phyloP scores from a whole-genome alignment of 2,888 invertebrate genomes.

The Laothoe populi region DNA sequence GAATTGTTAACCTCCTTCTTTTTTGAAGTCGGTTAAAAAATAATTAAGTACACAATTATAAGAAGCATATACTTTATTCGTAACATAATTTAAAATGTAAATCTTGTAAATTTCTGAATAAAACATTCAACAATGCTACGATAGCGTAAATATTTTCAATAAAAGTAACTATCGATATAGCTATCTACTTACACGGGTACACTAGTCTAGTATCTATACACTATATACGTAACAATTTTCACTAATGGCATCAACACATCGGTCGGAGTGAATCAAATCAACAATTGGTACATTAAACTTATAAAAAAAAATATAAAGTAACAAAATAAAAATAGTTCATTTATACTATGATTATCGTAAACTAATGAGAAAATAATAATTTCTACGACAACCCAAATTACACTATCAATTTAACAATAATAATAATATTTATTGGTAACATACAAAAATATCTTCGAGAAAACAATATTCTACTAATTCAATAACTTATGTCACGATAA shows the following conservation, averaged over 20 bases:
- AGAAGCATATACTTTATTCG: slow-evolving; percentile 75
- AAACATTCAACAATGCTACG: slow-evolving; percentile 74
- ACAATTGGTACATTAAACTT: slow-evolving; percentile 42
- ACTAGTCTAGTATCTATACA: slow-evolving; percentile 36
- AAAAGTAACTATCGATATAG: slow-evolving; percentile 49
- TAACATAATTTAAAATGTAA: slow-evolving; percentile 81
- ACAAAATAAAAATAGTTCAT: slow-evolving; percentile 42
- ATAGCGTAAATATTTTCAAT: slow-evolving; percentile 57
- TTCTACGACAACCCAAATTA: slow-evolving; percentile 22
- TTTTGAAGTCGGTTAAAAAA: neutral
- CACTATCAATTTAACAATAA: slow-evolving; percentile 34
- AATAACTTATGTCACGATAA: slow-evolving; percentile 49
- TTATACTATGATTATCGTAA: slow-evolving; percentile 33
- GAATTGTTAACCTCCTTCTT: too few species aligned
- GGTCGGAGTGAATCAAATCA: slow-evolving; percentile 48
- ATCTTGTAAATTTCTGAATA: slow-evolving; percentile 81
- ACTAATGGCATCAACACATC: slow-evolving; percentile 70
- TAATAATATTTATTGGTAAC: slow-evolving; percentile 49
- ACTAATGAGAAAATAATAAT: slow-evolving; percentile 28
- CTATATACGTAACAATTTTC: slow-evolving; percentile 50
- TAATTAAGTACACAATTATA: slow-evolving; percentile 36
- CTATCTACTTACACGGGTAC: slow-evolving; percentile 32
- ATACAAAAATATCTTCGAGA: slow-evolving; percentile 40
- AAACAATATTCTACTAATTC: slow-evolving; percentile 43
- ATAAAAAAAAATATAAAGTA: slow-evolving; percentile 46